These are phyloP conservation scores for Lagocephalus sceleratus DNA, from an alignment of 2,797 vertebrate species.

Conservation along the genomic window DNA sequence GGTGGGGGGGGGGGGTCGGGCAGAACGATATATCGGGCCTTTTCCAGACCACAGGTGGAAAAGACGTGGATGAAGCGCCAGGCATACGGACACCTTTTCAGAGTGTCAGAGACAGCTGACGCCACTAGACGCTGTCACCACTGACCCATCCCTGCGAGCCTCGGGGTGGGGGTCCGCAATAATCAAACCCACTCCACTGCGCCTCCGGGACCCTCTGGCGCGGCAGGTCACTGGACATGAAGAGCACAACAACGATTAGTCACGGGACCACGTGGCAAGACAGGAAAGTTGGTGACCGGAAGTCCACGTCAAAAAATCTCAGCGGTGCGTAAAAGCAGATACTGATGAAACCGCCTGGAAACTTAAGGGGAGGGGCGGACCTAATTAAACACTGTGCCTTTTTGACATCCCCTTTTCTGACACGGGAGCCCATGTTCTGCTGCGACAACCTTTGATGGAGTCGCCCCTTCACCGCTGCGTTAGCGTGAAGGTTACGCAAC, in stretches of 20 bases:
- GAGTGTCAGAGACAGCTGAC: constrained; percentile 56
- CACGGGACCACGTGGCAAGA: constrained; percentile 9
- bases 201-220: constrained; percentile 3
- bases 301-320: constrained; percentile 5
- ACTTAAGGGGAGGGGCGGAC: neutral
- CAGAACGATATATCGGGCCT: too few species aligned
- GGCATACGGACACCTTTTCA: constrained; percentile 29
- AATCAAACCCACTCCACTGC: neutral
- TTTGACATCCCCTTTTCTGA: too few species aligned
- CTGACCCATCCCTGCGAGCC: neutral
- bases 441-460: too few species aligned
- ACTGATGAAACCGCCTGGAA: neutral
- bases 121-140: constrained; percentile 2
- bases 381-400: neutral
- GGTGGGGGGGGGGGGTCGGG: too few species aligned
- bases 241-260: neutral
- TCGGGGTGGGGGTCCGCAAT: constrained; percentile 3
- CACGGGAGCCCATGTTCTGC: too few species aligned
- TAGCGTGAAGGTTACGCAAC: too few species aligned
- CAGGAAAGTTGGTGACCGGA: constrained; percentile 10
- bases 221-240: neutral
- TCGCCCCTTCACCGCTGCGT: too few species aligned
- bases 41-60: constrained; percentile 49
- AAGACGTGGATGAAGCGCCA: constrained; percentile 43
- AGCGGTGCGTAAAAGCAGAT: neutral